Evolutionary conservation across 2,888 invertebrate genomes (phyloP).

Genomic region (Lomographa bimaculata): DNA sequence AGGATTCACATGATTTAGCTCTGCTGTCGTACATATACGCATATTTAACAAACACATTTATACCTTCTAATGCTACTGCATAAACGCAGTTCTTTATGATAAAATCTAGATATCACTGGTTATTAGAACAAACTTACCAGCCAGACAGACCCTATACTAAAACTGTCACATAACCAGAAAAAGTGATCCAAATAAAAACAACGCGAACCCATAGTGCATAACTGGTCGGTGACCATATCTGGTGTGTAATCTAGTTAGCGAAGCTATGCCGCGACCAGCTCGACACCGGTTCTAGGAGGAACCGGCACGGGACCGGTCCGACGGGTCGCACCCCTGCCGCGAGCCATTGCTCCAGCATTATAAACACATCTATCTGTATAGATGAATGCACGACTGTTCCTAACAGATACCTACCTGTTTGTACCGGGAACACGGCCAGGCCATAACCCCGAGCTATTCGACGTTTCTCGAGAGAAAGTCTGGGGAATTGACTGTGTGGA

Average conservation of each 20-base stretch:
- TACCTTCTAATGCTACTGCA: too few relatives aligned
- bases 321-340: conserved; percentile 26
- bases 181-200: conserved; percentile 26
- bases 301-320: conserved; percentile 29
- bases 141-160: too few relatives aligned
- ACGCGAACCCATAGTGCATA: conserved; percentile 32
- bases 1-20: too few relatives aligned
- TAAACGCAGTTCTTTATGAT: too few relatives aligned
- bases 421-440: conserved; percentile 14
- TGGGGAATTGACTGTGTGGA: conserved; percentile 3
- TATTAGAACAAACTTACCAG: too few relatives aligned
- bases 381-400: conserved; percentile 9
- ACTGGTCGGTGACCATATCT: conserved; percentile 42
- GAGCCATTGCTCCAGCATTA: conserved; percentile 33
- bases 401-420: background rate
- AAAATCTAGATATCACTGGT: too few relatives aligned
- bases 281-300: conserved; percentile 44
- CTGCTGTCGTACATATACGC: too few relatives aligned
- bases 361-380: too few relatives aligned
- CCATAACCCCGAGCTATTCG: conserved; percentile 13
- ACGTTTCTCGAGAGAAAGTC: conserved; percentile 25
- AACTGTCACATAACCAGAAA: too few relatives aligned
- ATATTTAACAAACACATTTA: too few relatives aligned
- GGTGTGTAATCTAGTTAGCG: conserved; percentile 64
- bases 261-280: conserved; percentile 45